Evolutionary conservation across 2,113 vertebrate species (phyloP).

Genomic region (Atractosteus spatula): DNA sequence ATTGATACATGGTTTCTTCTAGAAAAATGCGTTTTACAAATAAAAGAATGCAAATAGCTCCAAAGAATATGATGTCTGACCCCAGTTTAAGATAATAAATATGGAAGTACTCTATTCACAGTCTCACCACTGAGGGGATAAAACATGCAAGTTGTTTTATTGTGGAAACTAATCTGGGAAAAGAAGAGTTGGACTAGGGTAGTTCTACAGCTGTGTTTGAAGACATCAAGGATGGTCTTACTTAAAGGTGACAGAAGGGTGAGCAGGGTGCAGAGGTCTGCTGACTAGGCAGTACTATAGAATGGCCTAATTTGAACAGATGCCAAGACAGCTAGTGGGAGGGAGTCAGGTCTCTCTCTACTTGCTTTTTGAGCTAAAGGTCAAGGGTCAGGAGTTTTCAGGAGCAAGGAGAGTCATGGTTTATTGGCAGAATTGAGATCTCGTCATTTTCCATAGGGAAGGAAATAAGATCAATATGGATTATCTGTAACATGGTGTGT

Average conservation of each 20-base stretch:
- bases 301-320: constrained; percentile 25
- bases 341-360: constrained; percentile 8
- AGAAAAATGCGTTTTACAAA: too few relatives aligned
- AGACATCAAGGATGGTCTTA: not conserved
- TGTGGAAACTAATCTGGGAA: not conserved
- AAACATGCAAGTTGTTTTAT: not conserved
- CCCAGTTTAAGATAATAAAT: too few relatives aligned
- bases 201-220: not conserved
- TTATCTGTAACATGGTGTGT: constrained; percentile 43
- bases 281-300: constrained; percentile 37
- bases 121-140: too few relatives aligned
- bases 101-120: too few relatives aligned
- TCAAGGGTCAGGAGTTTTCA: not conserved
- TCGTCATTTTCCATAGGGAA: not conserved
- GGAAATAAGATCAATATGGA: constrained; percentile 40
- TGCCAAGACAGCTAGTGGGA: constrained; percentile 18
- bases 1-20: too few relatives aligned
- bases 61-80: too few relatives aligned
- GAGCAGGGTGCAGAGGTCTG: constrained; percentile 35
- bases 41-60: too few relatives aligned
- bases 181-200: not conserved
- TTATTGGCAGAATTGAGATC: not conserved
- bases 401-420: constrained; percentile 11
- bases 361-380: not conserved
- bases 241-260: constrained; percentile 41